A percentile compares a stretch with the other conserved stretches of the same genome.
Conservation (phyloP, 2,113 vertebrate genomes). For the Alaudala cheleensis region DNA sequence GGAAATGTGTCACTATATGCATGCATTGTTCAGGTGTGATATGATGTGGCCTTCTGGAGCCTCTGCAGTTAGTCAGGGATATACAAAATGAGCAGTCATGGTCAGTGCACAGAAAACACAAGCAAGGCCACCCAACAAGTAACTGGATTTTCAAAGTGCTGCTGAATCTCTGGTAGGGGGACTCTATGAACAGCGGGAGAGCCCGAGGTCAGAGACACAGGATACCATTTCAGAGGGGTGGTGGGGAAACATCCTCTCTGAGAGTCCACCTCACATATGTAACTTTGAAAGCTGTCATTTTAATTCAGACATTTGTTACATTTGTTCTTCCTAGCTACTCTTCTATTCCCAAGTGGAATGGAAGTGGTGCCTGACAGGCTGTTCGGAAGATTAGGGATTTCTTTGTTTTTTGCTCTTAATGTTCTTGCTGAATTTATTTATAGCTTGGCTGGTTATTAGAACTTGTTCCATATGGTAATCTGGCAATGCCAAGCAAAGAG, state of each 20-base stretch:
- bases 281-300: not conserved
- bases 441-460: constrained; percentile 63
- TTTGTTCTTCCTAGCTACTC: not conserved
- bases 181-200: not conserved
- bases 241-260: not conserved
- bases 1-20: not conserved
- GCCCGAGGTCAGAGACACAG: not conserved
- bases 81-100: not conserved
- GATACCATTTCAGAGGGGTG: accelerated
- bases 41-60: not conserved
- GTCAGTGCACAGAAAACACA: not conserved
- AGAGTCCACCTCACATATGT: not conserved
- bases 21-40: not conserved
- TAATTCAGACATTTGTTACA: not conserved
- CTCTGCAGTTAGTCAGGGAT: not conserved
- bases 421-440: constrained; percentile 62
- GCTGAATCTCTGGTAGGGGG: not conserved
- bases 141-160: not conserved
- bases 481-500: constrained; percentile 45
- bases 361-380: not conserved
- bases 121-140: not conserved
- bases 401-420: constrained; percentile 33
- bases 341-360: constrained; percentile 11
- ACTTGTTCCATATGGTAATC: constrained; percentile 67
- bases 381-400: constrained; percentile 24